Percentiles rank a stretch among this genome's conserved stretches.
These are phyloP conservation scores for Fistularia tabacaria DNA, from an alignment of 2,797 vertebrate species.

Conservation along the genomic window DNA sequence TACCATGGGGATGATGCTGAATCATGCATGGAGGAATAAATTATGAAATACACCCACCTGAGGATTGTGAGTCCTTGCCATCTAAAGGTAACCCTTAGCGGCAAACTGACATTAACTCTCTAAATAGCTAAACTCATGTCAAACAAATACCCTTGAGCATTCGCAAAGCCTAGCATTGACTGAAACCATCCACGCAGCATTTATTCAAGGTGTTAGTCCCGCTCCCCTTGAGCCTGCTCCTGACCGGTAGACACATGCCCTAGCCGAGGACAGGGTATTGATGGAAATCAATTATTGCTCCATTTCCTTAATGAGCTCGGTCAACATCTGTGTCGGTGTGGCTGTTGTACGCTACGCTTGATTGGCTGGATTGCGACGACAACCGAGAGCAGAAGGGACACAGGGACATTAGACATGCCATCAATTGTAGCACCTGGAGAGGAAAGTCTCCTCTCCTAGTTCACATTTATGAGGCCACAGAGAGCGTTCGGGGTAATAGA, in stretches of 20 bases:
- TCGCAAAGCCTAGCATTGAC: conserved; percentile 43
- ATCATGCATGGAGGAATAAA: too few species aligned
- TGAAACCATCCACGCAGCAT: conserved; percentile 40
- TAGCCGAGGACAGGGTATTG: conserved; percentile 44
- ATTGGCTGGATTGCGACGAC: conserved; percentile 19
- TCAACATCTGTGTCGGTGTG: conserved; percentile 51
- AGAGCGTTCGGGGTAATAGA: too few species aligned
- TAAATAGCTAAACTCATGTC: conserved; percentile 40
- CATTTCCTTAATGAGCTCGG: conserved; percentile 63
- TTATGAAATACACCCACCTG: too few species aligned
- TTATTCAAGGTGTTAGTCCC: conserved; percentile 44
- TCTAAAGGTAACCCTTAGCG: conserved; percentile 21
- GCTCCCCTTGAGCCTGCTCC: conserved; percentile 36
- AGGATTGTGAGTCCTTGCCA: conserved; percentile 7
- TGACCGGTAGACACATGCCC: conserved; percentile 39
- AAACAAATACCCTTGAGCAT: conserved; percentile 46
- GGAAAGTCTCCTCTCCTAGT: too few species aligned
- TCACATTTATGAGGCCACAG: too few species aligned
- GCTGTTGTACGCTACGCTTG: conserved; percentile 8
- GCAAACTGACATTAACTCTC: conserved; percentile 35
- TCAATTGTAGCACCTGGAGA: background rate
- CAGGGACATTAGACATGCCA: conserved; percentile 15
- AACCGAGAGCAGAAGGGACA: conserved; percentile 11
- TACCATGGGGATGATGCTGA: too few species aligned
- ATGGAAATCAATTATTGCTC: conserved; percentile 59